Evolutionary conservation across 2,113 vertebrate species (phyloP), one percentile per base, ranked within the genome.

Genomic region (Halcyon malimbica): DNA sequence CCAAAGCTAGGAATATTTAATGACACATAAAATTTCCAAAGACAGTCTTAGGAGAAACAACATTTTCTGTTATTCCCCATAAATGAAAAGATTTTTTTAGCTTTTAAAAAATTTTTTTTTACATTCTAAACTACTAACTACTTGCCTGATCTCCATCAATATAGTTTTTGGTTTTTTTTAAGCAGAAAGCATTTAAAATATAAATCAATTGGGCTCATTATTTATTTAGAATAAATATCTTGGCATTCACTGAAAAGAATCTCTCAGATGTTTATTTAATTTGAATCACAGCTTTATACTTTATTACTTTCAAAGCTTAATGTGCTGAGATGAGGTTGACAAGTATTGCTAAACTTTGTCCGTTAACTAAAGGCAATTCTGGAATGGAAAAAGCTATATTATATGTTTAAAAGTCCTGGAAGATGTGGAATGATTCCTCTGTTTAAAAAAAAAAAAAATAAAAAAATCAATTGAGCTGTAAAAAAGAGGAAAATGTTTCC

Each of bases 211-310:
- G 35, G 42, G 6, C 19, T 95, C 37, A 84, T 91, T 46, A 85
- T 90, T 85, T 94, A 75, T 84, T 85, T 57, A 86, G 35, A 89
- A 73, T 71, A 85, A 81, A 76, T 90, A 64, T 77, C 53, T 93
- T 87, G 60, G 10, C 31, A 63, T 41, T 89, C 67, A 75, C 50
- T 56, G 59, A 70, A 59, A 90, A 70, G 37, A 81, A 10, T 50
- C 24, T 84, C 62, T 88, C n/a, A 69, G 80, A 76, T 53, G 9
- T 82, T 91, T 92, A 65, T 76, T 83, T 83, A 53, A 41, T 86
- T 91, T 10, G 17, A 54, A 78, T 37, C 39, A 87, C 20, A 79
- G 41, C 33, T 8, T 81, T 87, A 19, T 44, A 51, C 42, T 92
- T 92, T 56, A 63, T 70, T 74, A 46, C 31, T 87, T 78, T 82